Evolutionary conservation across 2,888 invertebrate genomes (phyloP), one percentile per base, ranked within the genome.

Genomic region (Podabrus alpinus): DNA sequence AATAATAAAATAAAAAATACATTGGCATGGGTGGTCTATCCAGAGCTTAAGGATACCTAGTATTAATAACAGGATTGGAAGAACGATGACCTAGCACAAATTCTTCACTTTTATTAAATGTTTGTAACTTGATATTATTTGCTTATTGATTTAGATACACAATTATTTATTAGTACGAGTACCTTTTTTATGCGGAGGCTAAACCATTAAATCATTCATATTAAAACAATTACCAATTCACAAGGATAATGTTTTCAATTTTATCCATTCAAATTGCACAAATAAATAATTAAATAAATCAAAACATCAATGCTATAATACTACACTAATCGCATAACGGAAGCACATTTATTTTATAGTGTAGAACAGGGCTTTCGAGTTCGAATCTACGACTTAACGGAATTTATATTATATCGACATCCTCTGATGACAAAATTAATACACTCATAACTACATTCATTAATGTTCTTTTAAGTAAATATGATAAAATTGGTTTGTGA

Each of bases 131-230:
- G 62, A 64, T 64, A 64, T 21, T 16, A 15, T 45, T 45, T 45
- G 45, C 45, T 45, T 45, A 45, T 45, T 45, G 45, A 45, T 45
- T 45, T 19, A 64, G 62, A 21, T 15, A 64, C 21, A 64, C 21
- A 64, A 64, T 64, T 64, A 64, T 64, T 64, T 64, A 64, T 64
- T 64, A 64, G 45, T 45, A 45, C 45, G 45, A 45, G 45, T 45
- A 45, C 45, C 45, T 45, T 45, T 13, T 45, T 45, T 45, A 45
- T 45, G n/a, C 45, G n/a, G 45, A 45, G 45, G 45, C n/a, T 45
- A n/a, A 45, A n/a, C 45, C n/a, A 45, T 45, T 45, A 45, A 45
- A 45, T 45, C 45, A n/a, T 45, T 45, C 45, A n/a, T n/a, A 45
- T 45, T 45, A 45, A 11, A 25, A 45, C n/a, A 45, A 45, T n/a